Evolutionary conservation across 2,888 invertebrate species (phyloP), one percentile per base, ranked within the genome.

Genomic region (Epinotia bilunana): DNA sequence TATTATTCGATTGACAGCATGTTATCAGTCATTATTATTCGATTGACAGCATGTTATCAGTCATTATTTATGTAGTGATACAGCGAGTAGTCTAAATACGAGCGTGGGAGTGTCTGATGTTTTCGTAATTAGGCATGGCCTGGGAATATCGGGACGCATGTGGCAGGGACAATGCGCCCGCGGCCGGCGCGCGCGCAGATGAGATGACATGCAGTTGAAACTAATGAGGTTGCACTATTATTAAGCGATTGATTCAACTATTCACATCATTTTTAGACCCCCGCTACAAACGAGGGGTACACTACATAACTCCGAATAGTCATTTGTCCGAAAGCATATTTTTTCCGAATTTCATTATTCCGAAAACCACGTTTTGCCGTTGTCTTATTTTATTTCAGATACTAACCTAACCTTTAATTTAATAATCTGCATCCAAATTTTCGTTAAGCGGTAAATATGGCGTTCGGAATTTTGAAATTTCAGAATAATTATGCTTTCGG

Each of bases 91-190:
- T 71, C 43, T 70, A 65, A 71, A 74, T 74, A 74, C 58, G 74
- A 74, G 70, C 74, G 74, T 74, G 74, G 74, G 74, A 74, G 74
- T 57, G 57, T n/a, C 55, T 70, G 74, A 64, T 74, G 70, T 71
- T 74, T 69, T 74, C 58, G 74, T 71, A 74, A 74, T 74, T 74
- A 74, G 65, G 60, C 74, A 64, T 71, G 70, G 72, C 23, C 28
- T 61, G 61, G 74, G 70, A 74, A 70, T 58, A 70, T 28, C 74
- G 64, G 74, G 74, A 71, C 74, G 70, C 74, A 74, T 71, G 74
- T 74, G 57, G 64, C 63, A 43, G 23, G 39, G 53, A 57, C 62
- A 61, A 55, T 70, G 70, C 55, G 72, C 43, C 12, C 11, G 60
- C 72, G 55, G 20, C 7, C 28, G 11, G 9, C 5, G 33, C n/a